These are phyloP conservation scores for Hesperophylax magnus DNA, from an alignment of 1,140 invertebrate genomes.

Conservation along the genomic window DNA sequence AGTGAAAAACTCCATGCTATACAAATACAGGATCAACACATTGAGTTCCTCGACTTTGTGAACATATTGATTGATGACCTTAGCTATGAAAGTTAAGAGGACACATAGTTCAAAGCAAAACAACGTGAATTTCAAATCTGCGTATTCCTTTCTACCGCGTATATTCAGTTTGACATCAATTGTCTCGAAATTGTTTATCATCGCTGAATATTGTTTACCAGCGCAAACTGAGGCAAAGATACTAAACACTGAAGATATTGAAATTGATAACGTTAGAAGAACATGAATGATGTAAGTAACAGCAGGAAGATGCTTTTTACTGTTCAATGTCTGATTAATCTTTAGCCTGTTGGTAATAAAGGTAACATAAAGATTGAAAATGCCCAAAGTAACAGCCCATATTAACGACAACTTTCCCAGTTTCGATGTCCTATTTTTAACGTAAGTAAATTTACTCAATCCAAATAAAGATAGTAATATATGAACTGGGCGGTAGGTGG, in stretches of 20 bases:
- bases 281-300: constrained; percentile 21
- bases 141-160: background rate
- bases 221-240: constrained; percentile 12
- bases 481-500: background rate
- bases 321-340: background rate
- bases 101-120: constrained; percentile 17
- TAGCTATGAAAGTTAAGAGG: background rate
- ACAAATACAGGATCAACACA: background rate
- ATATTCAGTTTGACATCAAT: constrained; percentile 11
- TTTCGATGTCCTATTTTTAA: background rate
- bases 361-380: background rate
- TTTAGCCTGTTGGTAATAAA: background rate
- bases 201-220: constrained; percentile 17
- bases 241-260: background rate
- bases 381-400: background rate
- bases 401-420: constrained; percentile 3
- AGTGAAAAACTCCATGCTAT: background rate
- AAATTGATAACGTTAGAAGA: background rate
- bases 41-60: background rate
- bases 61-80: background rate
- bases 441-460: background rate
- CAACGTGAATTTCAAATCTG: background rate
- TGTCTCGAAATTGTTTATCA: constrained; percentile 38
- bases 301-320: background rate
- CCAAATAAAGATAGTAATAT: constrained; percentile 9